Conservation (phyloP, 1,140 invertebrate species). For the Varroa destructor region DNA sequence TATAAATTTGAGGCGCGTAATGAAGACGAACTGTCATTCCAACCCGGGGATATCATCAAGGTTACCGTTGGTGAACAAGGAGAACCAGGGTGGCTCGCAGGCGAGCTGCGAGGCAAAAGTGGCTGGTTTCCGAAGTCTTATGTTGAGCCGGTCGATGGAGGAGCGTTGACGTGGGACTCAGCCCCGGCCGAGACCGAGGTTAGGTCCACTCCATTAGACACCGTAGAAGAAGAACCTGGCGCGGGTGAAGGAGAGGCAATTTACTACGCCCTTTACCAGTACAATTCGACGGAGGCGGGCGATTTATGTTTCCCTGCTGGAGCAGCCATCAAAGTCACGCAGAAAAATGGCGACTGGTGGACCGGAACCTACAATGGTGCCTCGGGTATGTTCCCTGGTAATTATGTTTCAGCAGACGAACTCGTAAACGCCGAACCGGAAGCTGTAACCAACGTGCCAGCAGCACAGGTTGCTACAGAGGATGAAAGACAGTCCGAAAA, state of each 20-base stretch:
- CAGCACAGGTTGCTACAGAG: background rate
- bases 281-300: conserved; percentile 65
- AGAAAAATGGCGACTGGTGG: conserved; percentile 96
- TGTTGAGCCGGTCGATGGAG: conserved; percentile 57
- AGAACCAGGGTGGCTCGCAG: conserved; percentile 93
- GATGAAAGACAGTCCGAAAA: background rate
- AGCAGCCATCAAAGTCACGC: conserved; percentile 69
- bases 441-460: background rate
- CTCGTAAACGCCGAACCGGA: conserved; percentile 2
- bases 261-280: conserved; percentile 46
- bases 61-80: conserved; percentile 68
- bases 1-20: conserved; percentile 87
- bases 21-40: conserved; percentile 80
- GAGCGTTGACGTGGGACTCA: conserved; percentile 31
- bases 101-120: conserved; percentile 66
- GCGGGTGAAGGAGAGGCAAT: background rate
- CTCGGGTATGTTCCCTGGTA: conserved; percentile 85
- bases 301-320: conserved; percentile 82
- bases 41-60: conserved; percentile 82
- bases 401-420: conserved; percentile 56
- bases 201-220: conserved; percentile 28
- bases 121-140: conserved; percentile 99
- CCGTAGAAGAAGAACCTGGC: conserved; percentile 28
- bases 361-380: conserved; percentile 67
- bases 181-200: conserved; percentile 13